Conservation (phyloP, 1,140 invertebrate genomes). For the Drosophila chauvacae region DNA sequence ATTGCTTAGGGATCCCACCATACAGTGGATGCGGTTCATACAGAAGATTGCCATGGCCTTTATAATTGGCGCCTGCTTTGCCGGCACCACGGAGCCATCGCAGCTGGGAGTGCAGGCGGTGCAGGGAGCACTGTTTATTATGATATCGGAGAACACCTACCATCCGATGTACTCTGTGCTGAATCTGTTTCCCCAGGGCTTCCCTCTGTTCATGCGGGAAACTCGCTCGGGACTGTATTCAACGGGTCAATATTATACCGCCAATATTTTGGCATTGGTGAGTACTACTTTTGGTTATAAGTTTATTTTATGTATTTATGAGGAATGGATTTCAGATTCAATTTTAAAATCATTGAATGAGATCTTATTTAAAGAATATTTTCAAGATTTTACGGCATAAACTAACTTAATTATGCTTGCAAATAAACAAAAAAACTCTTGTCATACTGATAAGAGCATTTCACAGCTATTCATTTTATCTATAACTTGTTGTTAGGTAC, state of each 20-base stretch:
- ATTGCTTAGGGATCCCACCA: conserved; percentile 89
- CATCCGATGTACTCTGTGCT: conserved; percentile 94
- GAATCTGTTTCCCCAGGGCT: conserved; percentile 90
- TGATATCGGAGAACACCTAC: conserved; percentile 95
- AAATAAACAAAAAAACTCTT: background rate
- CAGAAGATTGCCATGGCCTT: conserved; percentile 93
- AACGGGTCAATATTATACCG: conserved; percentile 90
- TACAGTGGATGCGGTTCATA: conserved; percentile 89
- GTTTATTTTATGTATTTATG: background rate
- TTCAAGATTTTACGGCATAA: background rate
- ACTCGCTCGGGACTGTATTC: conserved; percentile 91
- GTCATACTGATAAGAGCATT: background rate
- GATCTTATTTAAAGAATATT: no score
- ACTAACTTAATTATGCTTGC: background rate
- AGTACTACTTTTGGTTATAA: conserved; percentile 55
- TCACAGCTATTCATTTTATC: background rate
- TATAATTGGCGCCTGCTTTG: conserved; percentile 92
- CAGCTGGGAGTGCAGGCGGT: conserved; percentile 93
- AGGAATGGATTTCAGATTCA: background rate
- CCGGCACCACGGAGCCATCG: conserved; percentile 88
- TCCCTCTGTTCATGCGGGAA: conserved; percentile 91
- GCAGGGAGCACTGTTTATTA: conserved; percentile 92
- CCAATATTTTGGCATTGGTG: conserved; percentile 91
- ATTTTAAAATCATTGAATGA: background rate
- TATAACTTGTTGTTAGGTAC: background rate